Conservation (phyloP, 2,113 vertebrate genomes). For the Ameiurus melas region DNA sequence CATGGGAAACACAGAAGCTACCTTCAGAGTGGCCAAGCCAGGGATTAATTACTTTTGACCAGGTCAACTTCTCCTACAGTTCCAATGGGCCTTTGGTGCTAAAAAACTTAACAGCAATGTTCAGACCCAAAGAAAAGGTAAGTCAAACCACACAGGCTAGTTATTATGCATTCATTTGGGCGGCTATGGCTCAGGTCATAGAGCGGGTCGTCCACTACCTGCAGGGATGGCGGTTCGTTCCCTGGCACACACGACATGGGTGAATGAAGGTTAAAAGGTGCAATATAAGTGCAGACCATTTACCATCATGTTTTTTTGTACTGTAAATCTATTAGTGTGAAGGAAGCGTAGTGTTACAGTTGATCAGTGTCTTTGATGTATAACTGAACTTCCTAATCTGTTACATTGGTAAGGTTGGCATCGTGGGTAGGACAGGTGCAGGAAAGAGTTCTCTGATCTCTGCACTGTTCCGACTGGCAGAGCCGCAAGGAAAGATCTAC, state of each 20-base stretch:
- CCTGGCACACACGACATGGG: too few relatives aligned
- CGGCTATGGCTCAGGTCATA: too few relatives aligned
- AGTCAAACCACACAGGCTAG: background rate
- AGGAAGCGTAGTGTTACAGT: background rate
- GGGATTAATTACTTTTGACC: slow-evolving; percentile 86
- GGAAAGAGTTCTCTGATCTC: slow-evolving; percentile 94
- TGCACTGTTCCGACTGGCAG: slow-evolving; percentile 89
- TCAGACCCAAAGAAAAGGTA: slow-evolving; percentile 89
- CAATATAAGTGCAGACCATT: too few relatives aligned
- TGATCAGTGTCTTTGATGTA: background rate
- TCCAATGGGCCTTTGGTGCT: slow-evolving; percentile 81
- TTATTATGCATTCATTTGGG: background rate
- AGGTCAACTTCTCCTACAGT: slow-evolving; percentile 88
- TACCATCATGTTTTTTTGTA: background rate
- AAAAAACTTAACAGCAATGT: slow-evolving; percentile 83
- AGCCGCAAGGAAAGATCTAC: slow-evolving; percentile 88
- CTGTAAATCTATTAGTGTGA: background rate
- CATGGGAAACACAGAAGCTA: slow-evolving; percentile 85
- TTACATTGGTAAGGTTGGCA: slow-evolving; percentile 78
- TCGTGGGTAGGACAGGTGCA: slow-evolving; percentile 92
- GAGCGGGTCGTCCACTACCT: too few relatives aligned
- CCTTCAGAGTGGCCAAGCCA: slow-evolving; percentile 82
- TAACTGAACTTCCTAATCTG: background rate
- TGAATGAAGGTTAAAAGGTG: too few relatives aligned
- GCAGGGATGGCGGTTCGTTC: too few relatives aligned